Base-by-base conservation (phyloP, 2,797 vertebrate genomes). In the Pipistrellus nathusii region DNA sequence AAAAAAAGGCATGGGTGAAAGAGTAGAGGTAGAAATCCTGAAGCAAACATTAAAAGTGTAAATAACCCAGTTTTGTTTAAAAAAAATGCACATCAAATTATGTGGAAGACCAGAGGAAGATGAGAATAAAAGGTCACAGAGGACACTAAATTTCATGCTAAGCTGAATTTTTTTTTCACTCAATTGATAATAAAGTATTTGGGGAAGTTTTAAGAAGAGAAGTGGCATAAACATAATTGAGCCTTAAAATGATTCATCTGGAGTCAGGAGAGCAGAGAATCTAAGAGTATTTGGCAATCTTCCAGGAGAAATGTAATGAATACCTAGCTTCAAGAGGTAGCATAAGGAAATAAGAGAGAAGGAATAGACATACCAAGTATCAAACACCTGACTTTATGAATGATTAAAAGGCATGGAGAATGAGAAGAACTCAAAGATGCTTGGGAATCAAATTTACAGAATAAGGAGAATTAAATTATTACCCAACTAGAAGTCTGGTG, bases 221-320 rank as follows among this genome's bases (percentile, higher is more conserved):
- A 78, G 66, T 87, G 32, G 85, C 59, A 57, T 27, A 64, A 85
- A 44, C 9, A 25, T 94, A 82, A 83, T 6, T 85, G 48, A 71
- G 18, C 25, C 48, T 62, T 55, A 85, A 89, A 93, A 94, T 62
- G 35, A 88, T 72, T 93, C 18, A 48, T 62, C 66, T 81, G 66
- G 27, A 38, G 25, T 68, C 62, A 89, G 21, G 1, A 84, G 20
- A 78, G 57, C 44, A 69, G 21, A 76, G 72, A 84, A 73, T 6
- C 18, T 35, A 35, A 30, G 46, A 76, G 30, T 30, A 44, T 21
- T 76, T 72, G 72, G 27, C 66, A 68, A 0, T 66, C 73, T 90
- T 80, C 32, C 25, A 41, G 12, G 12, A 55, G 21, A 93, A 77
- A 90, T 18, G 2, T n/a, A 55, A 76, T 44, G 20, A 72, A 62